Evolutionary conservation across 2,113 vertebrate species (phyloP), one percentile per base, ranked within the genome.

Genomic region (Psephotus haematonotus): DNA sequence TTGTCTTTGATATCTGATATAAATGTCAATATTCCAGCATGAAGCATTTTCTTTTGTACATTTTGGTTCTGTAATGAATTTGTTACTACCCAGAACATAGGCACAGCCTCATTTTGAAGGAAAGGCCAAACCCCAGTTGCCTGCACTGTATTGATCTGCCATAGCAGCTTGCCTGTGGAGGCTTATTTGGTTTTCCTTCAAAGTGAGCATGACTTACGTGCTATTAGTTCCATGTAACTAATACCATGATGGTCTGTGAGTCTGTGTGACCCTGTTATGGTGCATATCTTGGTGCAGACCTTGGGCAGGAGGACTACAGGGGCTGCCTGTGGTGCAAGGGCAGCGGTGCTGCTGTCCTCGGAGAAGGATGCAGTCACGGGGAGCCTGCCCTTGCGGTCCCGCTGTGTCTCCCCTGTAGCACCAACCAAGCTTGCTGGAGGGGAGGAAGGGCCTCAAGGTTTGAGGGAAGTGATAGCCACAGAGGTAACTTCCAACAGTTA

Each of bases 201-300:
- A 20, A 88, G 62, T 6, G 8, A 90, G 50, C 1, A 1, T 25
- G 29, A 19, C 17, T 88, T 47, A 2, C 0, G 25, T n/a, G 72
- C 72, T 63, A 3, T 81, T 22, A 27, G 17, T 7, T 37, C 9
- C n/a, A 0, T 13, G 2, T 3, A 49, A 59, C 46, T 17, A 65
- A 53, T 52, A 41, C 59, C 23, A 0, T 1, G n/a, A 4, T 31
- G 63, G 39, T 41, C 14, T 31, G 1, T 0, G 33, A 65, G 67
- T 41, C 57, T 31, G 7, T 16, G 33, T 7, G 35, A 7, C 31
- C 57, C 53, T 22, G 35, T 47, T 50, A 3, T 5, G 16, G 35
- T 12, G 10, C 2, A 0, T 17, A 3, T 4, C 25, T 9, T 13
- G 43, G 4, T 1, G 1, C 1, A 0, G 5, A n/a, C 17, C 20